Percentiles rank a stretch among this genome's conserved stretches.
Evolutionary conservation across 2,113 vertebrate species (phyloP).

Genomic region (Sylvilagus bachmani): DNA sequence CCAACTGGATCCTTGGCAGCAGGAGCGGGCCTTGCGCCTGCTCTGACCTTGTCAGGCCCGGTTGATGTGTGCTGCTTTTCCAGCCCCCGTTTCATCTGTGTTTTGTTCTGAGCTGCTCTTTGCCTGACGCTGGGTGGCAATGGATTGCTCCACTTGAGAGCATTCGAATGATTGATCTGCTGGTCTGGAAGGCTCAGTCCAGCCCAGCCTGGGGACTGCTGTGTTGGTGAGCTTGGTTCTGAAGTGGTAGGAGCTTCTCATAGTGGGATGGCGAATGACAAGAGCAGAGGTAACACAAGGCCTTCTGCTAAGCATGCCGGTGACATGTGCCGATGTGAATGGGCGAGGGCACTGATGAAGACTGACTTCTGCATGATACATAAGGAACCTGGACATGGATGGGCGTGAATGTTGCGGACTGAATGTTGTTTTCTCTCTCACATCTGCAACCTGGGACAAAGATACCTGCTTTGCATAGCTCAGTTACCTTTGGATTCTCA

Average conservation of each 20-base stretch:
- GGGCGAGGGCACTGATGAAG: background rate
- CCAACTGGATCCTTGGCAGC: background rate
- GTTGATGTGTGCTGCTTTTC: background rate
- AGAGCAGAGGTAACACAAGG: conserved; percentile 2
- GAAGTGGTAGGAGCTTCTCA: background rate
- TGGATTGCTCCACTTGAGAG: background rate
- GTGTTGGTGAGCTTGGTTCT: background rate
- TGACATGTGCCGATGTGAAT: background rate
- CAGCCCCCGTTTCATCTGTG: background rate
- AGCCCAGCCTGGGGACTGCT: background rate
- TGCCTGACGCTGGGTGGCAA: background rate
- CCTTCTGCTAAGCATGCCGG: background rate
- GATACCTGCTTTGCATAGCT: background rate
- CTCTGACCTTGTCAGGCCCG: background rate
- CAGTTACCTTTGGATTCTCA: conserved; percentile 21
- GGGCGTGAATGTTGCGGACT: background rate
- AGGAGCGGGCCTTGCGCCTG: background rate
- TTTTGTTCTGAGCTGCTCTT: background rate
- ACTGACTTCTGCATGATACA: background rate
- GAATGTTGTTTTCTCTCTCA: background rate
- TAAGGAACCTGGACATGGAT: conserved; percentile 23
- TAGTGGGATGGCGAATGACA: conserved; percentile 36
- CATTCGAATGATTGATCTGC: background rate
- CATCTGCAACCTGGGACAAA: background rate
- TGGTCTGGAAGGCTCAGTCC: background rate